Percentiles rank a stretch among this genome's conserved stretches.
Conservation (phyloP, 1,140 invertebrate species). For the Drosophila tani region DNA sequence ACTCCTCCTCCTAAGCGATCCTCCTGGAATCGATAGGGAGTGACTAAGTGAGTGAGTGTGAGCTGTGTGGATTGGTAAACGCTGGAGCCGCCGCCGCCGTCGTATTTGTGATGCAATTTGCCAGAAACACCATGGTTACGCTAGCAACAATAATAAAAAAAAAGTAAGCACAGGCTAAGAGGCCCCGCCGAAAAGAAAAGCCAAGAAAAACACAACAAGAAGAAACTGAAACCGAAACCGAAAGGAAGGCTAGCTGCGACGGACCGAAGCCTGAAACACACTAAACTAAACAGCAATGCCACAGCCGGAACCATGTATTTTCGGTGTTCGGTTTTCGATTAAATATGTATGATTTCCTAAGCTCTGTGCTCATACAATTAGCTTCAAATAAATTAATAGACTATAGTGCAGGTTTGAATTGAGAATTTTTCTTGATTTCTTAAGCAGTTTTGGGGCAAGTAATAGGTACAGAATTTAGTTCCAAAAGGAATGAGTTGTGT, state of each 20-base stretch:
- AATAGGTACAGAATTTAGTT: no score
- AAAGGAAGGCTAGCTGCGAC: conserved; percentile 24
- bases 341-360: conserved; percentile 14
- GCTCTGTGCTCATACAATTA: not conserved
- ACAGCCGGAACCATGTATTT: conserved; percentile 1
- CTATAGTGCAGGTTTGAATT: no score
- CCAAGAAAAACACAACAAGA: conserved; percentile 4
- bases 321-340: no score
- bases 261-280: conserved; percentile 17
- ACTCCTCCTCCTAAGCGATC: conserved; percentile 1
- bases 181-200: conserved; percentile 9
- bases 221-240: conserved; percentile 14
- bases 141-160: conserved; percentile 29
- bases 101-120: conserved; percentile 72
- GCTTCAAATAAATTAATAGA: no score
- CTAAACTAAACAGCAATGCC: conserved; percentile 7
- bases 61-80: conserved; percentile 58
- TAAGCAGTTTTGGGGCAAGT: not conserved
- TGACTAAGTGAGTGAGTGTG: conserved; percentile 20
- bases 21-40: conserved; percentile 3
- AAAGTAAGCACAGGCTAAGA: conserved; percentile 1
- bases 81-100: conserved; percentile 18
- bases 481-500: no score
- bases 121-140: conserved; percentile 70
- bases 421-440: not conserved